Conservation (phyloP, 1,140 invertebrate species). For the Ectropis grisescens region DNA sequence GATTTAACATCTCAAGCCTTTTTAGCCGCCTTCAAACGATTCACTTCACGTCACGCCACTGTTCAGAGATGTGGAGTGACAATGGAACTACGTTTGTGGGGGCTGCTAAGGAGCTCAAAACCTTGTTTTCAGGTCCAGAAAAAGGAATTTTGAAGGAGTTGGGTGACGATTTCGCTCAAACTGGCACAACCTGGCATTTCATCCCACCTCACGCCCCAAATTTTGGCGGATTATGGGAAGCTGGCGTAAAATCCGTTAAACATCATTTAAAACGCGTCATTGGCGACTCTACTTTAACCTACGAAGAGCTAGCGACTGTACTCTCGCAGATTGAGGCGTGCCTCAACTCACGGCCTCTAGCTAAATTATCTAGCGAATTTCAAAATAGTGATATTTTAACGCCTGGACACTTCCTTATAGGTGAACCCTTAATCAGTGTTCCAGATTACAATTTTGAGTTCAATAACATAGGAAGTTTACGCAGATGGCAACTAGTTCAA, state of each 20-base stretch:
- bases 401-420: conserved; percentile 33
- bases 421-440: conserved; percentile 12
- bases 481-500: conserved; percentile 11
- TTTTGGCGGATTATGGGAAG: no score
- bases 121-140: conserved; percentile 8
- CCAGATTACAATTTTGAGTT: conserved; percentile 8
- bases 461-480: conserved; percentile 4
- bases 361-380: conserved; percentile 20
- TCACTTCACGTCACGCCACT: conserved; percentile 24
- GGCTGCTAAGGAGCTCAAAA: conserved; percentile 11
- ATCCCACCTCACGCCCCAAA: conserved; percentile 15
- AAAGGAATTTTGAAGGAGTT: conserved; percentile 6
- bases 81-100: conserved; percentile 41
- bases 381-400: conserved; percentile 20
- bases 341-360: conserved; percentile 21
- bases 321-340: conserved; percentile 24
- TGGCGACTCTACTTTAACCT: no score
- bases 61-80: conserved; percentile 21
- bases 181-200: conserved; percentile 31
- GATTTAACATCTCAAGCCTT: conserved; percentile 12
- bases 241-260: conserved; percentile 23
- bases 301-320: conserved; percentile 27
- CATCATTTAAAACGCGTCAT: conserved; percentile 13
- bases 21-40: conserved; percentile 25
- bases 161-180: conserved; percentile 3